phyloP scores from a whole-genome alignment of 2,113 vertebrate genomes.

The Onychorhynchus coronatus region DNA sequence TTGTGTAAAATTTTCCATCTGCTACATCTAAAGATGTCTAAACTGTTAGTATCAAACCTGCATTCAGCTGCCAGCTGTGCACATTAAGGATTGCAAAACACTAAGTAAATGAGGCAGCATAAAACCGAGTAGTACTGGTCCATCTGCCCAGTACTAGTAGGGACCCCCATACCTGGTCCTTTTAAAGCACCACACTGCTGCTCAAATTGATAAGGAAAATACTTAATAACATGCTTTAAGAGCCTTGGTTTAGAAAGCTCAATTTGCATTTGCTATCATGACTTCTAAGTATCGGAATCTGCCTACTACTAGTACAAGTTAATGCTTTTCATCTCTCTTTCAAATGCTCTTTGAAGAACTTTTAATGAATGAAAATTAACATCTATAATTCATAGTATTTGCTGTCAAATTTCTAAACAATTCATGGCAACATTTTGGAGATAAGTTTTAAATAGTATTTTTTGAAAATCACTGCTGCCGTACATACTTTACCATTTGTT shows the following conservation, averaged over 20 bases:
- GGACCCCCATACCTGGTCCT: constrained; percentile 80
- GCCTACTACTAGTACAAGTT: constrained; percentile 66
- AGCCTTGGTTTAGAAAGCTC: constrained; percentile 64
- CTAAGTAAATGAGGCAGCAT: constrained; percentile 85
- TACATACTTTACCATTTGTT: constrained; percentile 33
- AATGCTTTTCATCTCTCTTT: constrained; percentile 69
- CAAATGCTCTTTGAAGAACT: constrained; percentile 71
- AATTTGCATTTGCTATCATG: constrained; percentile 75
- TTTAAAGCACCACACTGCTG: constrained; percentile 70
- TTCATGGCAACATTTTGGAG: constrained; percentile 52
- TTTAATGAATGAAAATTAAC: constrained; percentile 74
- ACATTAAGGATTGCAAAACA: constrained; percentile 87
- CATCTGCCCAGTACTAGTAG: constrained; percentile 83
- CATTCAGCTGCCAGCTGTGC: constrained; percentile 88
- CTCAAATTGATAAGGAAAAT: constrained; percentile 70
- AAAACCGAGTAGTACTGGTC: constrained; percentile 82
- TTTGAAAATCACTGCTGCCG: constrained; percentile 44
- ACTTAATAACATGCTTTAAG: constrained; percentile 70
- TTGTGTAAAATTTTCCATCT: constrained; percentile 91
- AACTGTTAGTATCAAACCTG: constrained; percentile 89
- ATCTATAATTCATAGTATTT: constrained; percentile 70
- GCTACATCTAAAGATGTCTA: constrained; percentile 89
- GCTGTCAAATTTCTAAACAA: constrained; percentile 69
- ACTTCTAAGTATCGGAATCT: constrained; percentile 71
- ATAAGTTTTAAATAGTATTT: constrained; percentile 62